Conservation (phyloP, 2,888 invertebrate species). For the Exocentrus adspersus region DNA sequence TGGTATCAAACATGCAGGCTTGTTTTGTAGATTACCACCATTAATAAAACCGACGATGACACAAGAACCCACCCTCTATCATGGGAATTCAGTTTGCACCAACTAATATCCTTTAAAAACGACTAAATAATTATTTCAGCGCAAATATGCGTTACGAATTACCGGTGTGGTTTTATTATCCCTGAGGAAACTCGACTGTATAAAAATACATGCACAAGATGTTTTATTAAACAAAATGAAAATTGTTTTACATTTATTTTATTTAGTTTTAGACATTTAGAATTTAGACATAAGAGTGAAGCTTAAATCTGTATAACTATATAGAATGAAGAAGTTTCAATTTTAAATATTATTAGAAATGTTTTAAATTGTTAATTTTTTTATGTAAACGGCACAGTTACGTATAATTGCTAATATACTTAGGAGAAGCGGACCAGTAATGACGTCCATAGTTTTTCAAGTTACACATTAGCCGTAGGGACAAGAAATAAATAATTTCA, state of each 20-base stretch:
- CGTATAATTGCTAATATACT: neutral
- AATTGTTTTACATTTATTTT: too few relatives aligned
- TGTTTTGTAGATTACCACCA: neutral
- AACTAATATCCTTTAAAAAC: neutral
- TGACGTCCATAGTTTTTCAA: conserved; percentile 43
- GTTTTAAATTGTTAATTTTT: too few relatives aligned
- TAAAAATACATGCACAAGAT: too few relatives aligned
- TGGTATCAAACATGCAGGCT: neutral
- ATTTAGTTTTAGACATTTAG: too few relatives aligned
- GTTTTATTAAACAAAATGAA: too few relatives aligned
- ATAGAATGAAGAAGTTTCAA: too few relatives aligned
- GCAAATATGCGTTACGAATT: neutral
- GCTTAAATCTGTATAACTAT: too few relatives aligned
- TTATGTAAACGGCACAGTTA: too few relatives aligned
- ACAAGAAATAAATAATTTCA: conserved; percentile 66
- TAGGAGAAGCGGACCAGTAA: conserved; percentile 44
- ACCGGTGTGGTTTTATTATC: too few relatives aligned
- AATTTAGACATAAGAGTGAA: too few relatives aligned
- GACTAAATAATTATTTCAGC: neutral
- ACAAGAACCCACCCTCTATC: neutral
- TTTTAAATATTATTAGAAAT: too few relatives aligned
- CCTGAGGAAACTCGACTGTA: too few relatives aligned
- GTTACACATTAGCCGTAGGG: conserved; percentile 58
- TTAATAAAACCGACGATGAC: conserved; percentile 6
- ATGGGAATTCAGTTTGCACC: conserved; percentile 1